phyloP scores from a whole-genome alignment of 1,140 invertebrate species.

The Philotrypesis tridentata region DNA sequence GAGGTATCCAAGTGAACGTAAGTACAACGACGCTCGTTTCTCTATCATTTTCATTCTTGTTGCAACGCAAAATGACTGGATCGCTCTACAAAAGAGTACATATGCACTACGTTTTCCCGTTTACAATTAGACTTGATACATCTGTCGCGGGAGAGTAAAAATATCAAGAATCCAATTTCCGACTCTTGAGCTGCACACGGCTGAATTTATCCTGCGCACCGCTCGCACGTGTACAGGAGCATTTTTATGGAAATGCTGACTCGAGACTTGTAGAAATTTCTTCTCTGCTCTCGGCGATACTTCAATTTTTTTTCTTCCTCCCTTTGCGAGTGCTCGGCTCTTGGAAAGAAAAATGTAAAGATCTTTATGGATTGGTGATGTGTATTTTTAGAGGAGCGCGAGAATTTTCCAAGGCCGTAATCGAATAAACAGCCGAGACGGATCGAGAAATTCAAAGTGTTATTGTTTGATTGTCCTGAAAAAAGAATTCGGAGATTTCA shows the following conservation, averaged over 20 bases:
- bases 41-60: background rate
- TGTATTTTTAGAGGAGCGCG: too few species aligned
- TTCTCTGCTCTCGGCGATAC: background rate
- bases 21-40: constrained; percentile 67
- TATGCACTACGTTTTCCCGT: background rate
- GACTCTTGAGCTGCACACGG: too few species aligned
- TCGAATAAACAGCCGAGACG: too few species aligned
- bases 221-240: too few species aligned
- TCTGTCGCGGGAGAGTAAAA: background rate
- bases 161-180: too few species aligned
- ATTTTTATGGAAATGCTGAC: background rate
- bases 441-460: too few species aligned
- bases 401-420: too few species aligned
- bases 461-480: too few species aligned
- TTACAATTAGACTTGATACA: background rate
- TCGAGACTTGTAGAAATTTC: background rate
- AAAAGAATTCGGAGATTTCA: too few species aligned
- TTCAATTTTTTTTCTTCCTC: background rate
- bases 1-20: constrained; percentile 84
- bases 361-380: background rate
- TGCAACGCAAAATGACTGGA: background rate
- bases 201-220: too few species aligned
- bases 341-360: background rate
- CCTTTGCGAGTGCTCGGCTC: background rate
- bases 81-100: too few species aligned